Conservation (phyloP, 2,113 vertebrate species). For the Corynorhinus townsendii region DNA sequence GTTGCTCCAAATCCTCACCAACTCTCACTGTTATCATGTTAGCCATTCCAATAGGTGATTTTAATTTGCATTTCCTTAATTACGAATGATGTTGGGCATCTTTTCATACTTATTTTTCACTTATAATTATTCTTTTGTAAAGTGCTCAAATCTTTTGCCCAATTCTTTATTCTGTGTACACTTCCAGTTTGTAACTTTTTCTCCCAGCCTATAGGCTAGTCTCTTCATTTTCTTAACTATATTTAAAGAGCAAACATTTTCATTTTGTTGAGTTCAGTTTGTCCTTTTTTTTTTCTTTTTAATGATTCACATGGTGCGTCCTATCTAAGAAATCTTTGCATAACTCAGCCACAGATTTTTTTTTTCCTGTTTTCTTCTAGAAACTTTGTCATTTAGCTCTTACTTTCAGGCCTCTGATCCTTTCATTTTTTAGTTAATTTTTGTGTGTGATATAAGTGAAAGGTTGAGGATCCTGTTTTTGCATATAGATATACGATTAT, state of each 20-base stretch:
- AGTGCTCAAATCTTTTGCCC: neutral
- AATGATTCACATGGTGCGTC: neutral
- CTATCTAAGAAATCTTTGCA: neutral
- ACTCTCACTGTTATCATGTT: neutral
- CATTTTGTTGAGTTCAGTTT: conserved; percentile 14
- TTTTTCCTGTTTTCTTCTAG: neutral
- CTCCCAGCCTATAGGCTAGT: neutral
- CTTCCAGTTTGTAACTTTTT: neutral
- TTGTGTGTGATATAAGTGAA: neutral
- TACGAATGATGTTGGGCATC: neutral
- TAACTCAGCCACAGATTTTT: neutral
- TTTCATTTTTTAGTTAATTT: neutral
- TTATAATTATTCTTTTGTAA: neutral
- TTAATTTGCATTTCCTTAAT: neutral
- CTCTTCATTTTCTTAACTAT: conserved; percentile 22
- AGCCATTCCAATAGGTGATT: neutral
- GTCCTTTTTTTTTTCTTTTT: neutral
- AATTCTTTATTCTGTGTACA: neutral
- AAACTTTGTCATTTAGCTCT: neutral
- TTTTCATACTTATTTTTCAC: neutral
- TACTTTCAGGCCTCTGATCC: neutral
- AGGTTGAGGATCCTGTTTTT: neutral
- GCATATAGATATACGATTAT: neutral
- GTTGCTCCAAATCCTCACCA: neutral
- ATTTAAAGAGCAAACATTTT: conserved; percentile 27